Base-by-base conservation (phyloP, 1,140 invertebrate species). In the Drosophila biarmipes region DNA sequence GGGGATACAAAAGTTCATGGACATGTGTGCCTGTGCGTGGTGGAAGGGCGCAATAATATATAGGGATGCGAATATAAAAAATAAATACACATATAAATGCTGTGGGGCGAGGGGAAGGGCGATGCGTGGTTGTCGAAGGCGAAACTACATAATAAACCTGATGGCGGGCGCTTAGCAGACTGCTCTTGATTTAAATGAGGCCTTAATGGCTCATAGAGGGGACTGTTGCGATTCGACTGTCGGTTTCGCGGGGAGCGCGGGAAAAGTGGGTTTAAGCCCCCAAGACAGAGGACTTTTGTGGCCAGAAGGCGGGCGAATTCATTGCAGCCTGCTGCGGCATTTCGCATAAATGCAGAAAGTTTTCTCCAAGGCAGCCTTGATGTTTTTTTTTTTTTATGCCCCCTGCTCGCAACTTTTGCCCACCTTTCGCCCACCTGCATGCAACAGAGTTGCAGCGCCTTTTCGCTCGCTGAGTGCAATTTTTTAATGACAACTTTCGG, bases 401-500 rank as follows among this genome's bases (percentile, higher is more conserved):
- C 40, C 40, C 4, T 0, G 2, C 0, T 15, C n/a, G 1, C n/a
- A 27, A 45, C 42, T 34, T 63, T 38, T 15, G 4, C 52, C 29
- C 24, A 24, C 24, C 24, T 24, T 24, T 24, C 2, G 29, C 15
- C 17, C 61, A 63, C 58, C 62, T 59, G 55, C 27, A 48, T 56
- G 77, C 71, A 80, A 80, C 77, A 80, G 71, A 58, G 77, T 75
- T 63, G 78, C 78, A 49, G 11, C 37, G 8, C 38, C 40, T 55
- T 54, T 76, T 59, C 31, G 48, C 45, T 67, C 53, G 38, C 42
- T 77, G 49, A 76, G 54, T 59, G 77, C 77, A 69, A 74, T 79
- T 69, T 79, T 79, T 76, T 79, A 79, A 79, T 79, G 77, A 79
- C 69, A 79, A 68, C 71, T 73, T 73, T 46, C 37, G 24, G 48